These are phyloP conservation scores for Shinisaurus crocodilurus DNA, from an alignment of 2,113 vertebrate genomes.

Conservation along the genomic window DNA sequence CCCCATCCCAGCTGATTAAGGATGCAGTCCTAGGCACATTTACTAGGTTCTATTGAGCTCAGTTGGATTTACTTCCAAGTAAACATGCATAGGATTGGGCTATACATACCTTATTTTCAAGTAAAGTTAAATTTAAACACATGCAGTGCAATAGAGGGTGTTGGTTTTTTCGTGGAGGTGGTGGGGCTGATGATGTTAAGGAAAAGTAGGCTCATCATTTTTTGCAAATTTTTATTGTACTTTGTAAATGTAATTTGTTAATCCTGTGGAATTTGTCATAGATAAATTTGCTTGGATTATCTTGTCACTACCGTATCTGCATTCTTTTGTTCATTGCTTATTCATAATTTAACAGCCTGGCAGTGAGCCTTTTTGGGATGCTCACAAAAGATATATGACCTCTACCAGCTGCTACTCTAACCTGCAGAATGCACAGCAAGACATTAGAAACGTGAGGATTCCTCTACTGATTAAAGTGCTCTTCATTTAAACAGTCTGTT, in stretches of 20 bases:
- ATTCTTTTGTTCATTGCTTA: conserved; percentile 92
- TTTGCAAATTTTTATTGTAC: conserved; percentile 86
- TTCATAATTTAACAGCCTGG: conserved; percentile 92
- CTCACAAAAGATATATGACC: conserved; percentile 90
- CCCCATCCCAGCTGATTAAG: conserved; percentile 25
- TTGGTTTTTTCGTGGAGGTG: conserved; percentile 42
- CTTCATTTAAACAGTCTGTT: conserved; percentile 85
- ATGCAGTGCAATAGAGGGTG: conserved; percentile 67
- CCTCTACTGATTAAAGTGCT: conserved; percentile 87
- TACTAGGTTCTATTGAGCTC: conserved; percentile 59
- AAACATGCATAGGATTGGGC: not conserved
- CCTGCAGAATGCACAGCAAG: conserved; percentile 87
- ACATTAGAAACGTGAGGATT: conserved; percentile 85
- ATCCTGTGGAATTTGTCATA: conserved; percentile 92
- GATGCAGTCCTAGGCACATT: conserved; percentile 32
- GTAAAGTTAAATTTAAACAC: conserved; percentile 74
- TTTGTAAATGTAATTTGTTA: conserved; percentile 92
- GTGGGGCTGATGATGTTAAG: conserved; percentile 64
- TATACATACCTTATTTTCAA: conserved; percentile 73
- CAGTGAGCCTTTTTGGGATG: conserved; percentile 88
- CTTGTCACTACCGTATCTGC: conserved; percentile 91
- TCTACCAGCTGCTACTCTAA: conserved; percentile 90
- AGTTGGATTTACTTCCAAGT: not conserved
- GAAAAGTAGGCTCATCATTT: conserved; percentile 78
- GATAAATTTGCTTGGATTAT: conserved; percentile 94